Evolutionary conservation across 2,797 vertebrate species (phyloP).

Genomic region (Harpagifer antarcticus): DNA sequence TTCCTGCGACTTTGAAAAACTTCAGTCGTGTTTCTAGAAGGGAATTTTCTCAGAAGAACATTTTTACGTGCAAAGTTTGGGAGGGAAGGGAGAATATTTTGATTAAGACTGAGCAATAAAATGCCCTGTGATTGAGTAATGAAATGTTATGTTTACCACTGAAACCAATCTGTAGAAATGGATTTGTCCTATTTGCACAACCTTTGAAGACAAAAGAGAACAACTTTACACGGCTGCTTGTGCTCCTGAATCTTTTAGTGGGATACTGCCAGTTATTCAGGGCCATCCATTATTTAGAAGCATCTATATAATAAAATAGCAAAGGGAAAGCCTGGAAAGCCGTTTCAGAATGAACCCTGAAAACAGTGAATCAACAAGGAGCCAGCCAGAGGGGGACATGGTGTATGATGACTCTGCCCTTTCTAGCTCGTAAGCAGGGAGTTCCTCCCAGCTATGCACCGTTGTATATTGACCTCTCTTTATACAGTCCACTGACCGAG

Average conservation of each 20-base stretch:
- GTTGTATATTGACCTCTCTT: constrained; percentile 79
- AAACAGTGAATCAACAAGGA: constrained; percentile 8
- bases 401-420: not conserved
- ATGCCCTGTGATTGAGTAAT: no score
- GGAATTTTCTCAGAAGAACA: no score
- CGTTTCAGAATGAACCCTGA: no score
- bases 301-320: no score
- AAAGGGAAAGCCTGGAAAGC: no score
- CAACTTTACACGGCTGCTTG: not conserved
- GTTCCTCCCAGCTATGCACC: constrained; percentile 36
- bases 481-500: constrained; percentile 54
- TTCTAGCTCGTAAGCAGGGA: constrained; percentile 9
- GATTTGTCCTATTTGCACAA: not conserved
- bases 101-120: no score
- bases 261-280: not conserved
- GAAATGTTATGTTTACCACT: no score
- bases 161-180: no score
- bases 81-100: no score
- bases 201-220: not conserved
- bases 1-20: no score
- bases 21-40: no score
- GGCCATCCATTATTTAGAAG: not conserved
- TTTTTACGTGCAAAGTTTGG: no score
- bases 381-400: constrained; percentile 3
- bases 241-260: not conserved